phyloP scores from a whole-genome alignment of 2,797 vertebrate genomes.

The Pitangus sulphuratus region DNA sequence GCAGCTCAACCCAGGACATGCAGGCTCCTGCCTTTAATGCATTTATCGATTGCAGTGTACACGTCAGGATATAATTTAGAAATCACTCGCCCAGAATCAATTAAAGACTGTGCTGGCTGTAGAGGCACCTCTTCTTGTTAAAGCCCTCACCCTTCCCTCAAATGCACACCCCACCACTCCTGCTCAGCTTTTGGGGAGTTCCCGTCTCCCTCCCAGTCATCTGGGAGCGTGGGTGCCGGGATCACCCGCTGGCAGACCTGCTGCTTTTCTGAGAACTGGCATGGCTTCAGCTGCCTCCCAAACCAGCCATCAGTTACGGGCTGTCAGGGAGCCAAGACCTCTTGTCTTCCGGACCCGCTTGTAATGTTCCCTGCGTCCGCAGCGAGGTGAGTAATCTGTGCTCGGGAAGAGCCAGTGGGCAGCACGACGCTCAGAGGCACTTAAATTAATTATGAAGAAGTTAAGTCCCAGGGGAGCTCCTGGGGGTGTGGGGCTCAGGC shows the following conservation, averaged over 20 bases:
- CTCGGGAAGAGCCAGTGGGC: neutral
- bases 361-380: accelerated
- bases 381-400: neutral
- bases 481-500: neutral
- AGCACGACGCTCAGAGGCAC: neutral
- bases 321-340: neutral
- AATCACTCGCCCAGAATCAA: conserved; percentile 58
- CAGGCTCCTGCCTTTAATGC: conserved; percentile 35
- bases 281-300: neutral
- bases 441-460: neutral
- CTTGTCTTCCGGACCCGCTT: neutral
- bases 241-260: neutral
- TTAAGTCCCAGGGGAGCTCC: neutral
- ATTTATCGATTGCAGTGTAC: conserved; percentile 8
- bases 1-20: neutral
- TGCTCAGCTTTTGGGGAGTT: neutral
- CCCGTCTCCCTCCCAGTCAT: neutral
- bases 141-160: neutral
- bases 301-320: neutral
- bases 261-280: neutral
- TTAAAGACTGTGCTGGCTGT: conserved; percentile 39
- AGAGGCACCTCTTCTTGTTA: neutral
- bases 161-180: neutral
- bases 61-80: conserved; percentile 46
- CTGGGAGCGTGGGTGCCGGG: neutral